phyloP scores from a whole-genome alignment of 2,888 invertebrate genomes.

The Cyclophora punctaria region DNA sequence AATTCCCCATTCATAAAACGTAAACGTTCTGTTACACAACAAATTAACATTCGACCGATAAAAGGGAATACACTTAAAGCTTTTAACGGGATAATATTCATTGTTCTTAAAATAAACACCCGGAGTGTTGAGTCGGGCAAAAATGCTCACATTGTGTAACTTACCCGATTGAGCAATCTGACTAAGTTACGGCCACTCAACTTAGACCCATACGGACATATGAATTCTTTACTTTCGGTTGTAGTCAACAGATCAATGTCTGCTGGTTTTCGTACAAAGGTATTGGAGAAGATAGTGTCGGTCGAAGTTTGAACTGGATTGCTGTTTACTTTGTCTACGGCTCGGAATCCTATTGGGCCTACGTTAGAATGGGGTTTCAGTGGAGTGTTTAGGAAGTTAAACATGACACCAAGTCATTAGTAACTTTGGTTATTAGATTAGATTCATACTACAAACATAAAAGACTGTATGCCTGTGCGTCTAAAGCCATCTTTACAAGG shows the following conservation, averaged over 20 bases:
- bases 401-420: no score
- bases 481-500: no score
- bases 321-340: slow-evolving; percentile 4
- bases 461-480: no score
- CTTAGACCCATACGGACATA: neutral
- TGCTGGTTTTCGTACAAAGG: slow-evolving; percentile 5
- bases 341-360: neutral
- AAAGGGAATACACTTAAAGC: slow-evolving; percentile 46
- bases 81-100: slow-evolving; percentile 19
- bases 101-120: slow-evolving; percentile 29
- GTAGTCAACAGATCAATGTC: slow-evolving; percentile 23
- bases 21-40: slow-evolving; percentile 24
- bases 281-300: slow-evolving; percentile 10
- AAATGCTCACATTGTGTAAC: slow-evolving; percentile 51
- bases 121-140: slow-evolving; percentile 49
- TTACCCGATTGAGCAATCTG: slow-evolving; percentile 40
- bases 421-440: no score
- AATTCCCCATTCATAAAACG: slow-evolving; percentile 18
- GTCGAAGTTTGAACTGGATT: slow-evolving; percentile 4
- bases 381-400: no score
- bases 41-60: slow-evolving; percentile 43
- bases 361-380: no score
- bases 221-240: slow-evolving; percentile 17
- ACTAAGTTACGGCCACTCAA: slow-evolving; percentile 16
- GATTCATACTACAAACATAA: no score